These are phyloP conservation scores for Tor tambroides DNA, from an alignment of 2,113 vertebrate species.

Conservation along the genomic window DNA sequence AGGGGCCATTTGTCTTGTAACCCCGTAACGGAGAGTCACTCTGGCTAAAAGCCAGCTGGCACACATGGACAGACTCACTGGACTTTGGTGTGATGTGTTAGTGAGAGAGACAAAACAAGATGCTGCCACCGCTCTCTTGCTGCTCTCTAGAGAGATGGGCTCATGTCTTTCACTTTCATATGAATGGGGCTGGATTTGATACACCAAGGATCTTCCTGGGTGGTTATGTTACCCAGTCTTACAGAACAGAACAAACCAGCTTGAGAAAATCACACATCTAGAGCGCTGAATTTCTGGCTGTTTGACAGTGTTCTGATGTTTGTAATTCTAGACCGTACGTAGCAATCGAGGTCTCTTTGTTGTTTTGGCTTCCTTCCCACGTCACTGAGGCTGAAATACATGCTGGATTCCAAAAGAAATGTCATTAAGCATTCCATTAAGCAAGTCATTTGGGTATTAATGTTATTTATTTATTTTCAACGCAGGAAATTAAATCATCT, in stretches of 20 bases:
- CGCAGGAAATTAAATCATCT: neutral
- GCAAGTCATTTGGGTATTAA: slow-evolving; percentile 8
- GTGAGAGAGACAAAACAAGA: slow-evolving; percentile 36
- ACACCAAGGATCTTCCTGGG: neutral
- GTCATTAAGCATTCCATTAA: slow-evolving; percentile 30
- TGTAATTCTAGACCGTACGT: neutral
- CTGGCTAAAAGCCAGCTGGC: slow-evolving; percentile 55
- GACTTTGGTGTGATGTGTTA: slow-evolving; percentile 45
- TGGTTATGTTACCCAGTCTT: neutral
- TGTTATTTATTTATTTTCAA: slow-evolving; percentile 35
- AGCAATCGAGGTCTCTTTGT: neutral
- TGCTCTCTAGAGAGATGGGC: slow-evolving; percentile 36
- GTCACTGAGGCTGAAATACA: slow-evolving; percentile 2
- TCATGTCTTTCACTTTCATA: slow-evolving; percentile 4
- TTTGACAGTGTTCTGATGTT: neutral
- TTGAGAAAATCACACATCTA: neutral
- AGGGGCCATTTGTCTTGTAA: slow-evolving; percentile 56
- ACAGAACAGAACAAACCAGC: neutral
- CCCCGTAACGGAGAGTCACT: slow-evolving; percentile 52
- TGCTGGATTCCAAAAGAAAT: neutral
- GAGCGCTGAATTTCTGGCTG: neutral
- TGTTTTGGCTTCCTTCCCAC: slow-evolving; percentile 1
- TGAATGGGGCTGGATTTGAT: neutral
- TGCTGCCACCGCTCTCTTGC: slow-evolving; percentile 5
- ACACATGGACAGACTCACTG: slow-evolving; percentile 43